Percentiles rank a stretch among this genome's conserved stretches.
These are phyloP conservation scores for Drosophila subsilvestris DNA, from an alignment of 2,888 invertebrate species.

Conservation along the genomic window DNA sequence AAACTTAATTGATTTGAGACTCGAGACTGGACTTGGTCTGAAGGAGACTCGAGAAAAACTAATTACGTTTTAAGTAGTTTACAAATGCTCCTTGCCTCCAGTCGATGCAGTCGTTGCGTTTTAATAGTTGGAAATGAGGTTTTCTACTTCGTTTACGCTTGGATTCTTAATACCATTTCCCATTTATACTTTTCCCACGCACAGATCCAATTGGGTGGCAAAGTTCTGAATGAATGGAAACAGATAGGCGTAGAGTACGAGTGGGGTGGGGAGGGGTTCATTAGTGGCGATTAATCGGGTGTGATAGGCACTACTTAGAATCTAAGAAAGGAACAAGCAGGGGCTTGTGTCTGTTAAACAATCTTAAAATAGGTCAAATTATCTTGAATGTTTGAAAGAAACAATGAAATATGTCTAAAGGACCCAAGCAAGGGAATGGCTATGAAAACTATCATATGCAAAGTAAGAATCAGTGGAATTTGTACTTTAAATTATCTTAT, in stretches of 20 bases:
- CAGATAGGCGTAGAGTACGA: neutral
- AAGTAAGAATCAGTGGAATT: too few species aligned
- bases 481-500: neutral
- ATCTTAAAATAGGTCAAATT: neutral
- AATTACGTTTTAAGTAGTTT: conserved; percentile 53
- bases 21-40: conserved; percentile 12
- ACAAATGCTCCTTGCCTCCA: conserved; percentile 24
- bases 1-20: conserved; percentile 70
- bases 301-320: neutral
- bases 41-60: conserved; percentile 34
- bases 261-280: neutral
- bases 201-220: neutral
- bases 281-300: neutral
- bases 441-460: too few species aligned
- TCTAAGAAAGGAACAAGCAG: neutral
- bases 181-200: neutral
- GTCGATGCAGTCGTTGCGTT: conserved; percentile 16
- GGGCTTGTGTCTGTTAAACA: neutral
- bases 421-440: too few species aligned
- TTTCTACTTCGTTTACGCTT: conserved; percentile 16
- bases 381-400: too few species aligned
- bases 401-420: too few species aligned
- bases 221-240: neutral
- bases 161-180: neutral
- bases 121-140: conserved; percentile 42